Base-by-base conservation (phyloP, 2,888 invertebrate species). In the Drosophila atripex region DNA sequence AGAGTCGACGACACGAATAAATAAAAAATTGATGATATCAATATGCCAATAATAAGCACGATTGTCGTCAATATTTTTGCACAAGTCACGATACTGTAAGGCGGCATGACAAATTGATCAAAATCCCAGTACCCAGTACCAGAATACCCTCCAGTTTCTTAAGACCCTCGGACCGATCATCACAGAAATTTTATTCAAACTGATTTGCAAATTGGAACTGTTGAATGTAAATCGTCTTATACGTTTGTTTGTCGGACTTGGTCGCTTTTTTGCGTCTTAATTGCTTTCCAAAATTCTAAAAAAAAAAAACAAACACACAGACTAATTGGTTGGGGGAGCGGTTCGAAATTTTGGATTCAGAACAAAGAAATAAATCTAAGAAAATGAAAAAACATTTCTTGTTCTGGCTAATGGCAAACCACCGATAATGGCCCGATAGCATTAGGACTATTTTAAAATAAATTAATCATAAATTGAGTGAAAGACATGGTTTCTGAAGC, bases 61-160 rank as follows among this genome's bases (percentile, higher is more conserved):
- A n/a, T 18, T 18, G 18, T 18, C 72, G 78, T 78, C 45, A n/a
- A 47, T 52, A 47, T 39, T 61, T 66, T 73, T 52, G 69, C 41
- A 49, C 80, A 68, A 77, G 84, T 80, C 80, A 80, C 73, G 86
- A 86, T 80, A 76, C 63, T 60, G 56, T 70, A 57, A 35, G 57
- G 57, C 63, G 18, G 55, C 69, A 71, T 82, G 75, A 86, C 80
- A 83, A 83, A 83, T 76, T 74, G 72, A 45, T 60, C 47, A 41
- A 35, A 16, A 14, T 51, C 70, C n/a, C n/a, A n/a, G n/a, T n/a
- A n/a, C n/a, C n/a, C n/a, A n/a, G n/a, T n/a, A n/a, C n/a, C n/a
- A 46, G 16, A 12, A 30, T 5, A 8, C 30, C 16, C 32, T 2
- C 16, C 16, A 9, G 35, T 9, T 28, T 49, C 14, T 52, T 21